These are phyloP conservation scores for Agriopis leucophaearia DNA, from an alignment of 2,888 invertebrate species.

Conservation along the genomic window DNA sequence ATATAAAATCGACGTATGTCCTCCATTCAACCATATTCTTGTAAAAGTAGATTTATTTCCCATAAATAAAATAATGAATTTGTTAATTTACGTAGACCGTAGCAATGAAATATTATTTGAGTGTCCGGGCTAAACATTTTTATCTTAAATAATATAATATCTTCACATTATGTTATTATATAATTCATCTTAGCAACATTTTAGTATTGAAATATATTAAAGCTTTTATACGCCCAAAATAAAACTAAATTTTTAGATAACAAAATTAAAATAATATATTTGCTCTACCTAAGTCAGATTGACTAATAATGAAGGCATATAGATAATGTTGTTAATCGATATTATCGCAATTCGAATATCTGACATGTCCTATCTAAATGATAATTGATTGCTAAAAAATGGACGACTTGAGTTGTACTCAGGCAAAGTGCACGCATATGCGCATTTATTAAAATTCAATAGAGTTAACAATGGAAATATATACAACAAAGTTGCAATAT, in stretches of 20 bases:
- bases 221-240: neutral
- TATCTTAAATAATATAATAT: too few relatives aligned
- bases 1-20: too few relatives aligned
- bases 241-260: neutral
- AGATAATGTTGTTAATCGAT: slow-evolving; percentile 54
- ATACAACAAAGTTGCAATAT: too few relatives aligned
- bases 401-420: slow-evolving; percentile 30
- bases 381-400: slow-evolving; percentile 62
- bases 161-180: too few relatives aligned
- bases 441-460: neutral
- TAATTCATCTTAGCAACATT: too few relatives aligned
- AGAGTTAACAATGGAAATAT: neutral
- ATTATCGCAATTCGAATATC: slow-evolving; percentile 57
- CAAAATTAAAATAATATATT: slow-evolving; percentile 1
- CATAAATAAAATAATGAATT: too few relatives aligned
- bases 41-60: too few relatives aligned
- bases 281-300: slow-evolving; percentile 2
- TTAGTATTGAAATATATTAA: neutral
- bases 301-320: slow-evolving; percentile 19
- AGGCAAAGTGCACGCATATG: slow-evolving; percentile 25
- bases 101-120: too few relatives aligned
- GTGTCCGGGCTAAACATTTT: too few relatives aligned
- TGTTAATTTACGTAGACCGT: too few relatives aligned
- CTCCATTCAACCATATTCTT: too few relatives aligned
- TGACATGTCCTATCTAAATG: slow-evolving; percentile 65